These are phyloP conservation scores for Eustalomyia histrio DNA, from an alignment of 2,888 invertebrate genomes.

Conservation along the genomic window DNA sequence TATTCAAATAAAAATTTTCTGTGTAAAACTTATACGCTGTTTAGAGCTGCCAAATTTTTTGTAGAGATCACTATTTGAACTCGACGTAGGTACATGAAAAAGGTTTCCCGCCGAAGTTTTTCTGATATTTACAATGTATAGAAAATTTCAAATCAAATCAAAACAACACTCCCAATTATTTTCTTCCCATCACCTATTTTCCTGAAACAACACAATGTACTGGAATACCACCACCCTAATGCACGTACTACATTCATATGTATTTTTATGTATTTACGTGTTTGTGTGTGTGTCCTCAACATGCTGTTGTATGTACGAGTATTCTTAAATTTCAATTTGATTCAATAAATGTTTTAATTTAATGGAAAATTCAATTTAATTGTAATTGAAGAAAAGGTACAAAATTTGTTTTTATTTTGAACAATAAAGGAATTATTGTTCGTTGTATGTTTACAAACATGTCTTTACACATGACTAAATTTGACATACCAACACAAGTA, in stretches of 20 bases:
- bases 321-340: slow-evolving; percentile 33
- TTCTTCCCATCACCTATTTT: no score
- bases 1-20: no score
- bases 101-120: no score
- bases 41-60: no score
- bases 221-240: neutral
- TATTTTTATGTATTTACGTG: neutral
- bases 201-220: no score
- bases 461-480: slow-evolving; percentile 12
- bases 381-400: slow-evolving; percentile 45
- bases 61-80: no score
- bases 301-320: slow-evolving; percentile 4
- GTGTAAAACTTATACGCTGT: no score
- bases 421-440: neutral
- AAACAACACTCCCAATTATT: no score
- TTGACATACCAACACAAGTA: neutral
- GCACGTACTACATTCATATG: neutral
- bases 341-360: slow-evolving; percentile 45
- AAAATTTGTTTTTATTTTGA: neutral
- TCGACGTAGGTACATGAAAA: no score
- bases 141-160: no score
- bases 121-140: no score
- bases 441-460: neutral
- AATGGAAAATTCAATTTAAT: slow-evolving; percentile 47
- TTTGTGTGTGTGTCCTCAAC: neutral